Percentiles rank a stretch among this genome's conserved stretches.
phyloP scores from a whole-genome alignment of 2,113 vertebrate genomes.

The Garra rufa region DNA sequence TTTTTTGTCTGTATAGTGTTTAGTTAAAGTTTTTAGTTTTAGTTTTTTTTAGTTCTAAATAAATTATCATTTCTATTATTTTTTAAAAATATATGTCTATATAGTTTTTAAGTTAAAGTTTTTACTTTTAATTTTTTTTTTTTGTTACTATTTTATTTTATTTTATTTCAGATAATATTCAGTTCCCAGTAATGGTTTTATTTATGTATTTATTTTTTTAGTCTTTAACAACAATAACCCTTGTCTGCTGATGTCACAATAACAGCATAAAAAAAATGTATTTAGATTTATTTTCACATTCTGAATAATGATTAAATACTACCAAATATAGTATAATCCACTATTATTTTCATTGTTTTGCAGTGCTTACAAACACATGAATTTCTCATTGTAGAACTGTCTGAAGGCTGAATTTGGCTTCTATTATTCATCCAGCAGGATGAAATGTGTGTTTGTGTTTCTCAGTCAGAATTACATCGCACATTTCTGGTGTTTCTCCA shows the following conservation, averaged over 20 bases:
- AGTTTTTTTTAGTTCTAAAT: too few relatives aligned
- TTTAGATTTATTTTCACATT: not conserved
- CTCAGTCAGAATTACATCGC: not conserved
- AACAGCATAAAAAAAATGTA: not conserved
- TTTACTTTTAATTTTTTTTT: too few relatives aligned
- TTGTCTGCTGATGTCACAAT: not conserved
- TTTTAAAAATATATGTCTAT: too few relatives aligned
- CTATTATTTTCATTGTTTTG: not conserved
- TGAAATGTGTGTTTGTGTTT: conserved; percentile 10
- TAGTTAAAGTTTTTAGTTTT: too few relatives aligned
- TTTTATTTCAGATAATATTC: too few relatives aligned
- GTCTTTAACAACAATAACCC: not conserved
- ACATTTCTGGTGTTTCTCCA: not conserved
- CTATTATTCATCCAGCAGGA: not conserved
- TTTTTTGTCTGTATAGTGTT: too few relatives aligned
- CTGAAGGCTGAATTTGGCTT: not conserved
- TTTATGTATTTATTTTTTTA: not conserved
- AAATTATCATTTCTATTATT: too few relatives aligned
- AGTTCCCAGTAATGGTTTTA: not conserved
- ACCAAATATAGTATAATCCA: not conserved
- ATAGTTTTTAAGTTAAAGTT: too few relatives aligned
- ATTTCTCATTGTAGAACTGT: not conserved
- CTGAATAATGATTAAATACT: not conserved
- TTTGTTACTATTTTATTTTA: too few relatives aligned
- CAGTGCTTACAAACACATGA: not conserved